phyloP scores from a whole-genome alignment of 2,113 vertebrate genomes.

The Nibea coibor region DNA sequence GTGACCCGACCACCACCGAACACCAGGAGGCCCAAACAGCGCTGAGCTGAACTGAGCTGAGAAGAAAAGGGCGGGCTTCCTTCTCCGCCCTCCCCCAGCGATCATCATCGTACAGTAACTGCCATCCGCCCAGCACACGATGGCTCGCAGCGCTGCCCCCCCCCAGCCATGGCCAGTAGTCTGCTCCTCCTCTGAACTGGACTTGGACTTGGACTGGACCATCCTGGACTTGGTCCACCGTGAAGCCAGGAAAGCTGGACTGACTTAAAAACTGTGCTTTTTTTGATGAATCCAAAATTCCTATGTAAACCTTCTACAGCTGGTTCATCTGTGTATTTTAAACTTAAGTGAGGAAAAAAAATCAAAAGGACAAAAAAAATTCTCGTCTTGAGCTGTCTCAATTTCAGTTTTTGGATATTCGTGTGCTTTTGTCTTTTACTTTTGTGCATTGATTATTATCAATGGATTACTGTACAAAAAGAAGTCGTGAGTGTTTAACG shows the following conservation, averaged over 20 bases:
- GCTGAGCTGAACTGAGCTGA: slow-evolving; percentile 37
- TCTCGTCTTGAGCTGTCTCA: slow-evolving; percentile 69
- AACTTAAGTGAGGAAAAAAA: slow-evolving; percentile 64
- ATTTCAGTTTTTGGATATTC: slow-evolving; percentile 74
- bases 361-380: slow-evolving; percentile 31
- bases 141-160: slow-evolving; percentile 34
- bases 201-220: slow-evolving; percentile 39
- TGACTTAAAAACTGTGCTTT: slow-evolving; percentile 78
- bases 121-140: slow-evolving; percentile 62
- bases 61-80: not conserved
- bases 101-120: slow-evolving; percentile 37
- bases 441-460: slow-evolving; percentile 77
- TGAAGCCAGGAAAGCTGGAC: slow-evolving; percentile 68
- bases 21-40: slow-evolving; percentile 45
- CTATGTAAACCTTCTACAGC: slow-evolving; percentile 73
- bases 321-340: slow-evolving; percentile 76
- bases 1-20: slow-evolving; percentile 38
- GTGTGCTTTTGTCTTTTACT: slow-evolving; percentile 78
- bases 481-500: slow-evolving; percentile 58
- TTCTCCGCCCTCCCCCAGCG: slow-evolving; percentile 23
- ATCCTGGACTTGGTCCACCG: slow-evolving; percentile 56
- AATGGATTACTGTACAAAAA: slow-evolving; percentile 74
- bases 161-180: slow-evolving; percentile 32
- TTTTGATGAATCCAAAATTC: slow-evolving; percentile 70
- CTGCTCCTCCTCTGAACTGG: slow-evolving; percentile 21